Percentiles rank a stretch among this genome's conserved stretches.
Evolutionary conservation across 1,140 invertebrate genomes (phyloP).

Genomic region (Diuraphis noxia): DNA sequence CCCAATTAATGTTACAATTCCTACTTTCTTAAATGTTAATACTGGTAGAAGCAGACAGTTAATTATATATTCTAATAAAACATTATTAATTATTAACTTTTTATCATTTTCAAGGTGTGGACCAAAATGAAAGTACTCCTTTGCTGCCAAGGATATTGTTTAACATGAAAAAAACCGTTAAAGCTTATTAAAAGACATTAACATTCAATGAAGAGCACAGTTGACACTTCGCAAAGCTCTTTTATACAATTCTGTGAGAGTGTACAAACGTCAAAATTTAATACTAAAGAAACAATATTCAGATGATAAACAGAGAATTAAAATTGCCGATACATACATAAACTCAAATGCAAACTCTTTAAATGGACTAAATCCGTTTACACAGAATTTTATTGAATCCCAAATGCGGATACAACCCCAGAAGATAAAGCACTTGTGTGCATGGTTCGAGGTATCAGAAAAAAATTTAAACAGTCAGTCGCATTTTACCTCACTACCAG

Average conservation of each 20-base stretch:
- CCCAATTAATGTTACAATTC: no score
- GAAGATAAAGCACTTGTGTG: not conserved
- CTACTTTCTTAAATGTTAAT: no score
- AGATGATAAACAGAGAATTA: not conserved
- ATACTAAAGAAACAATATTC: not conserved
- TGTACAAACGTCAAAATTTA: not conserved
- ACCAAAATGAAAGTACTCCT: not conserved
- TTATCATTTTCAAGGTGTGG: no score
- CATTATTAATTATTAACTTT: no score
- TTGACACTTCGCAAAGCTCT: not conserved
- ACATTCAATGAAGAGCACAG: not conserved
- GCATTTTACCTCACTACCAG: not conserved
- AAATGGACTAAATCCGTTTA: not conserved
- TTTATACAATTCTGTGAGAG: not conserved
- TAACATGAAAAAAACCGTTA: not conserved
- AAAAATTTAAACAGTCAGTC: not conserved
- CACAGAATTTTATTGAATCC: constrained; percentile 1
- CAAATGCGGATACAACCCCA: not conserved
- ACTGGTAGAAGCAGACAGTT: no score
- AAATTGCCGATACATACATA: not conserved
- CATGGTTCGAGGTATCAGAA: not conserved
- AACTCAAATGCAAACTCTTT: not conserved
- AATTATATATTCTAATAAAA: no score
- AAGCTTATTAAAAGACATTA: not conserved
- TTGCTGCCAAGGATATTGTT: not conserved